Evolutionary conservation across 1,140 invertebrate genomes (phyloP).

Genomic region (Babylonia areolata): DNA sequence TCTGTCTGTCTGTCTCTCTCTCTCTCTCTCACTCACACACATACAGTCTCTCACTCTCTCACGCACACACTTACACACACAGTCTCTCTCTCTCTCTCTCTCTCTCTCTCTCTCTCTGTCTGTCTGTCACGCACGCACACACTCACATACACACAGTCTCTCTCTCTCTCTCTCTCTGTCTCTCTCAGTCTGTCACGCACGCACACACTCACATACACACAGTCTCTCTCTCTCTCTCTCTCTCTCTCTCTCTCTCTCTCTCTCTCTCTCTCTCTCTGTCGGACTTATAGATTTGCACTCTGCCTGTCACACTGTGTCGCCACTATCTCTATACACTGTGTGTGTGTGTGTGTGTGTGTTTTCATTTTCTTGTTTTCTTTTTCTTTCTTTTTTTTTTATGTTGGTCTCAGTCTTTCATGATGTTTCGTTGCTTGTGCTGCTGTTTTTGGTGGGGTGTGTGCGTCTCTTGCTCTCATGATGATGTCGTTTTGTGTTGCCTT

Average conservation of each 20-base stretch:
- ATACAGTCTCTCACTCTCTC: neutral
- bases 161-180: neutral
- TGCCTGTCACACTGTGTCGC: too few relatives aligned
- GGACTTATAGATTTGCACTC: too few relatives aligned
- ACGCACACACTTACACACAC: neutral
- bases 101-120: too few relatives aligned
- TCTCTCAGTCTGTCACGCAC: neutral
- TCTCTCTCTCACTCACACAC: neutral
- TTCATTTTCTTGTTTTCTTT: too few relatives aligned
- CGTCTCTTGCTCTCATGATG: too few relatives aligned
- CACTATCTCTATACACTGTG: neutral
- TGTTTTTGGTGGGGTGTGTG: too few relatives aligned
- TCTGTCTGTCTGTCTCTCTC: neutral
- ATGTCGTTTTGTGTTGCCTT: too few relatives aligned
- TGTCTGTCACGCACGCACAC: neutral
- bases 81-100: neutral
- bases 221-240: too few relatives aligned
- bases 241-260: neutral
- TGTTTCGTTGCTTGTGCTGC: too few relatives aligned
- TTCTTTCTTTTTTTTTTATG: too few relatives aligned
- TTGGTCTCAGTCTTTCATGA: too few relatives aligned
- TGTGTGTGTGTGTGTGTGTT: neutral
- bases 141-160: neutral
- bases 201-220: too few relatives aligned
- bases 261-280: neutral